Evolutionary conservation across 2,888 invertebrate genomes (phyloP).

Genomic region (Heteropelma amictum): DNA sequence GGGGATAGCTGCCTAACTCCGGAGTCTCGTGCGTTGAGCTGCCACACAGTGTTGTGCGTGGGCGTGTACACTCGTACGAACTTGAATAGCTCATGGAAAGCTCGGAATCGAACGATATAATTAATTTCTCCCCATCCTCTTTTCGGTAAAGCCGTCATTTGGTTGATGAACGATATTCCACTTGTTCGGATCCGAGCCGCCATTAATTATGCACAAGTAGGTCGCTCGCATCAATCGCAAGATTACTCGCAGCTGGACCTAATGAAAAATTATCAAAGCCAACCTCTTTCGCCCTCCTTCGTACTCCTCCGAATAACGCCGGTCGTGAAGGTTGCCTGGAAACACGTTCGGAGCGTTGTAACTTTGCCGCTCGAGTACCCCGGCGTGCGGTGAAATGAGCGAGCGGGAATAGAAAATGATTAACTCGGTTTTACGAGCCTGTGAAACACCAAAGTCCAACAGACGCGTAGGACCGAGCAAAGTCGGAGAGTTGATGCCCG

Average conservation of each 20-base stretch:
- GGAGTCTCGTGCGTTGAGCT: constrained; percentile 25
- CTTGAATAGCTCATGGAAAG: neutral
- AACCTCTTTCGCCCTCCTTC: neutral
- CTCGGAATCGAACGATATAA: constrained; percentile 26
- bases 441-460: constrained; percentile 15
- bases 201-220: constrained; percentile 5
- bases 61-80: neutral
- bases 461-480: constrained; percentile 13
- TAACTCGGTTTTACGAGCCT: constrained; percentile 20
- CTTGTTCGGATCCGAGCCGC: neutral
- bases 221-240: no score
- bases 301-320: neutral
- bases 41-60: neutral
- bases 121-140: constrained; percentile 18
- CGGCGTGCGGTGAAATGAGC: constrained; percentile 34
- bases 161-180: constrained; percentile 27
- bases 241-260: no score
- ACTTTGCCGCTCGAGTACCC: constrained; percentile 35
- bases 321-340: constrained; percentile 33
- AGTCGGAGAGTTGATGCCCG: constrained; percentile 17
- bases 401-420: constrained; percentile 40
- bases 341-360: constrained; percentile 40
- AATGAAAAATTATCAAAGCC: no score
- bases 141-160: neutral
- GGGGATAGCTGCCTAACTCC: constrained; percentile 18